Percentiles rank a stretch among this genome's conserved stretches.
Conservation (phyloP, 2,888 invertebrate species). For the Synanthedon tipuliformis region DNA sequence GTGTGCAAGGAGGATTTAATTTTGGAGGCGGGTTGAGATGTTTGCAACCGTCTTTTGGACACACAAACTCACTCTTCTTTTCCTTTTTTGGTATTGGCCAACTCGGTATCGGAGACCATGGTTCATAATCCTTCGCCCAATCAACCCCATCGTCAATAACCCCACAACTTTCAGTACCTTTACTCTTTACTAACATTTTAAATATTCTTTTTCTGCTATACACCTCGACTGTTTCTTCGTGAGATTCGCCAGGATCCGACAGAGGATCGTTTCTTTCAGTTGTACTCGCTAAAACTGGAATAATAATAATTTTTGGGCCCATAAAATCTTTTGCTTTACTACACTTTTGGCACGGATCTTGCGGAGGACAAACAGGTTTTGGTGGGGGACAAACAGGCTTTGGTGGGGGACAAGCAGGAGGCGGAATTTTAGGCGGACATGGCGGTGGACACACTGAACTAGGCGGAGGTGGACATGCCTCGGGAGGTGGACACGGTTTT, state of each 20-base stretch:
- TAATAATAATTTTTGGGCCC: neutral
- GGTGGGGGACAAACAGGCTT: conserved; percentile 12
- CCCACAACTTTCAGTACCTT: neutral
- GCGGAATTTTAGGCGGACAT: conserved; percentile 6
- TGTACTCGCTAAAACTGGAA: neutral
- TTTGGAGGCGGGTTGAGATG: conserved; percentile 14
- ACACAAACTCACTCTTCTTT: conserved; percentile 17
- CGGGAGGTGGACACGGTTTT: neutral
- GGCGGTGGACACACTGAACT: conserved; percentile 14
- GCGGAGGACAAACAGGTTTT: conserved; percentile 6
- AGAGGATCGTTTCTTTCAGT: neutral
- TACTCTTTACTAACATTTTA: neutral
- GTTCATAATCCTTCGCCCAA: conserved; percentile 30
- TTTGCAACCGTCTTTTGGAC: conserved; percentile 39
- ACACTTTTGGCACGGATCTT: conserved; percentile 7
- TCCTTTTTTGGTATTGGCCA: conserved; percentile 30
- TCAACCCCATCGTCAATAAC: conserved; percentile 1
- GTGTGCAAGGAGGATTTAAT: conserved; percentile 17
- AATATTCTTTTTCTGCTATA: no score
- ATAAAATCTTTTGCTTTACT: neutral
- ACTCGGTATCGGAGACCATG: conserved; percentile 50
- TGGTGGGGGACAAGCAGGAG: conserved; percentile 1
- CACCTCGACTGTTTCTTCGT: neutral
- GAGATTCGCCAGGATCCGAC: neutral
- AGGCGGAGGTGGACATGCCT: conserved; percentile 10